Evolutionary conservation across 2,113 vertebrate genomes (phyloP), one percentile per base, ranked within the genome.

Genomic region (Pandion haliaetus): DNA sequence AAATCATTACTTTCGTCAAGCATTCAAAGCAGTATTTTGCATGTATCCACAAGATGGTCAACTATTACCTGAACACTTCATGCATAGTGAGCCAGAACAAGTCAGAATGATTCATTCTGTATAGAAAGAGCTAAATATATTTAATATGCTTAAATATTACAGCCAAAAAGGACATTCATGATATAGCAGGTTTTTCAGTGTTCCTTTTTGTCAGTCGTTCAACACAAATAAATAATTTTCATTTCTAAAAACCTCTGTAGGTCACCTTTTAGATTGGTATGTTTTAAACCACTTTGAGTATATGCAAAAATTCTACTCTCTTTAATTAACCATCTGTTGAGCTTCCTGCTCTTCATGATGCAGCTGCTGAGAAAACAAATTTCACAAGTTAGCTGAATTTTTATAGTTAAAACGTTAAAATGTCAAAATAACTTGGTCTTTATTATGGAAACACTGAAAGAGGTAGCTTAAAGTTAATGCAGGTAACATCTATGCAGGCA

Each of bases 311-410:
- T 83, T 83, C 61, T 70, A 8, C 87, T 89, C n/a, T 82, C 44
- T 79, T 93, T 90, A 91, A 72, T 90, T 94, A 94, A 73, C 70
- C 71, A 77, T 93, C 90, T 94, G 42, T 50, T 95, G 55, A 63
- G 31, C 66, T 79, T 95, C 36, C 44, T 11, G 6, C 38, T 95
- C 49, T 86, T 86, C 34, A 17, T 81, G 61, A 79, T 86, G 49
- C 50, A 78, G 65, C 70, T 88, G 66, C 72, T 73, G 69, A 71
- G 80, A 87, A 86, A 96, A 45, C 42, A 67, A 45, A 82, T 83
- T 90, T 80, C 45, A 73, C 13, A 54, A 50, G 54, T 76, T 70
- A 74, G 70, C 52, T 81, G 79, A 42, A 80, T 83, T 89, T 86
- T 94, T 84, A 12, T 85, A 45, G 36, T 72, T 69, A 72, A 94